phyloP scores from a whole-genome alignment of 2,797 vertebrate genomes.

The Danio kyathit region DNA sequence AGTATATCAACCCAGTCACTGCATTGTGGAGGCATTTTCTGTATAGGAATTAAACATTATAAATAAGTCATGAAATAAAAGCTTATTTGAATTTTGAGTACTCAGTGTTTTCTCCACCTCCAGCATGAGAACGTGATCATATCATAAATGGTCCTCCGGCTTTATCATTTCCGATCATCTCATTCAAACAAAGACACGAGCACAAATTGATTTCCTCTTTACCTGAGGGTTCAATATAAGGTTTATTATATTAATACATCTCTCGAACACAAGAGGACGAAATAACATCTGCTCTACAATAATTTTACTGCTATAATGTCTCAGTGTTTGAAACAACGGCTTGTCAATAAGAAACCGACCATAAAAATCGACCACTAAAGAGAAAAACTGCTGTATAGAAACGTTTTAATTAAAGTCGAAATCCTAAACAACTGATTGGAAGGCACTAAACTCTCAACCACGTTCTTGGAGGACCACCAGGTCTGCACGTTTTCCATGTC shows the following conservation, averaged over 20 bases:
- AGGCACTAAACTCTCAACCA: too few relatives aligned
- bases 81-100: conserved; percentile 1
- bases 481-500: too few relatives aligned
- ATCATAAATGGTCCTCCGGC: neutral
- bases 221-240: neutral
- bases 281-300: conserved; percentile 20
- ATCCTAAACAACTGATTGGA: neutral
- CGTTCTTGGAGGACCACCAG: too few relatives aligned
- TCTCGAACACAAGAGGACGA: neutral
- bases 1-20: neutral
- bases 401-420: neutral
- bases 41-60: conserved; percentile 17
- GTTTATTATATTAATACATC: conserved; percentile 42
- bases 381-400: neutral
- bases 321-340: neutral
- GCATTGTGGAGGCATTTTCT: neutral
- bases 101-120: neutral
- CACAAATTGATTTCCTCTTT: conserved; percentile 40
- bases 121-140: neutral
- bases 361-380: neutral
- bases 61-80: conserved; percentile 32
- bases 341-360: neutral
- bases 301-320: neutral
- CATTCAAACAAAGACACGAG: neutral
- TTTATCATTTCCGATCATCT: conserved; percentile 12